Evolutionary conservation across 2,113 vertebrate genomes (phyloP).

Genomic region (Rhipidura dahli): DNA sequence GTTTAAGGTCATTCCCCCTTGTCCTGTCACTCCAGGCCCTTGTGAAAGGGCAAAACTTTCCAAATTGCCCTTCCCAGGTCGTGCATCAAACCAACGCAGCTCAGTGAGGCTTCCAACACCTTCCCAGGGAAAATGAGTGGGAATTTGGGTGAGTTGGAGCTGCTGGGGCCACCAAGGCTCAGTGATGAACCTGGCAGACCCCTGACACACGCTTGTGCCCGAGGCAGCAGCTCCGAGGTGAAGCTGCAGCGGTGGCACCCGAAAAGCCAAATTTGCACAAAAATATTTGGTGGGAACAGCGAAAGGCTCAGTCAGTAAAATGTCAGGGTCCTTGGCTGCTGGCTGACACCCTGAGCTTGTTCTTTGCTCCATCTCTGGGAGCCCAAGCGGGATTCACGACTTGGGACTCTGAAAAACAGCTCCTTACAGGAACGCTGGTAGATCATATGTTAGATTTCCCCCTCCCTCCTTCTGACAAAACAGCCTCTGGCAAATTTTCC

Average conservation of each 20-base stretch:
- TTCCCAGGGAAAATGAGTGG: not conserved
- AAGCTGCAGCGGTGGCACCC: not conserved
- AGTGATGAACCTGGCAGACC: too few species aligned
- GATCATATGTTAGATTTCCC: not conserved
- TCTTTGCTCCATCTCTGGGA: not conserved
- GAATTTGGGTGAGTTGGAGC: not conserved
- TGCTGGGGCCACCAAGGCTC: not conserved
- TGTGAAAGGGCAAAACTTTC: not conserved
- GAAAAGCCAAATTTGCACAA: not conserved
- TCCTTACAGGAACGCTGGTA: not conserved
- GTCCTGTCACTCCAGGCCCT: not conserved
- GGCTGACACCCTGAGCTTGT: not conserved
- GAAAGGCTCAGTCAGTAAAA: not conserved
- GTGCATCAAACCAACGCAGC: not conserved
- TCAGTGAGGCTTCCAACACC: not conserved
- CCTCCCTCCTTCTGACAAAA: not conserved
- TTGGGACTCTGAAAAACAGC: not conserved
- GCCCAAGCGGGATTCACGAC: not conserved
- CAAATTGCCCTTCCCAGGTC: not conserved
- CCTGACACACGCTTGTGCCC: not conserved
- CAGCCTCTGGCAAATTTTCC: constrained; percentile 31
- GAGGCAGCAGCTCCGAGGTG: not conserved
- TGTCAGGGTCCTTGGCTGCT: not conserved
- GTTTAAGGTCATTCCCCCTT: too few species aligned
- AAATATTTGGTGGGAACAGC: not conserved